Percentiles rank a stretch among this genome's conserved stretches.
These are phyloP conservation scores for Ligdia adustata DNA, from an alignment of 2,888 invertebrate species.

Conservation along the genomic window DNA sequence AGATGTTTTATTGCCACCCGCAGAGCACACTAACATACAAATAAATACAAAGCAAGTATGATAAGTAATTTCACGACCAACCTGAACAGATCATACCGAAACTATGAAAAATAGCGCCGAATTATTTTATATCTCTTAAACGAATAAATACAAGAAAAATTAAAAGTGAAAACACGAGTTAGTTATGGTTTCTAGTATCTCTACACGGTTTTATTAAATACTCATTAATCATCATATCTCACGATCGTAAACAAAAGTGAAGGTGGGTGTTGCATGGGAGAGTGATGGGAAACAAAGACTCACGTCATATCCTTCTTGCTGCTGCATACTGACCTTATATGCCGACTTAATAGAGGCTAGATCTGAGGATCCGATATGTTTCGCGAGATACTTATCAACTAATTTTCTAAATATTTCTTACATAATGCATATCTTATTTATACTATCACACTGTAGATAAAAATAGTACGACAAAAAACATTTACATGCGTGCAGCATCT, in stretches of 20 bases:
- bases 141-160: no score
- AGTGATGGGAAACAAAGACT: slow-evolving; percentile 63
- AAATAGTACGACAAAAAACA: no score
- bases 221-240: slow-evolving; percentile 18
- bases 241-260: slow-evolving; percentile 73
- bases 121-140: no score
- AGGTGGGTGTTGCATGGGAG: slow-evolving; percentile 66
- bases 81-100: no score
- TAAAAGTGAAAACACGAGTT: no score
- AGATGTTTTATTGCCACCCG: not conserved
- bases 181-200: slow-evolving; percentile 36
- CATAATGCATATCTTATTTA: not conserved
- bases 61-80: no score
- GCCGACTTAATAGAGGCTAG: slow-evolving; percentile 41
- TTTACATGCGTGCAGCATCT: no score
- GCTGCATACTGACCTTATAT: slow-evolving; percentile 45
- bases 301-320: slow-evolving; percentile 49
- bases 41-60: no score
- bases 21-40: not conserved
- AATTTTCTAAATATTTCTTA: not conserved
- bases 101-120: no score
- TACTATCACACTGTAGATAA: no score
- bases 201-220: slow-evolving; percentile 31
- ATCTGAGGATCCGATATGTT: slow-evolving; percentile 24
- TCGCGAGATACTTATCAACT: slow-evolving; percentile 6